Percentiles rank a stretch among this genome's conserved stretches.
Conservation (phyloP, 2,888 invertebrate species). For the Orchesella flavescens region DNA sequence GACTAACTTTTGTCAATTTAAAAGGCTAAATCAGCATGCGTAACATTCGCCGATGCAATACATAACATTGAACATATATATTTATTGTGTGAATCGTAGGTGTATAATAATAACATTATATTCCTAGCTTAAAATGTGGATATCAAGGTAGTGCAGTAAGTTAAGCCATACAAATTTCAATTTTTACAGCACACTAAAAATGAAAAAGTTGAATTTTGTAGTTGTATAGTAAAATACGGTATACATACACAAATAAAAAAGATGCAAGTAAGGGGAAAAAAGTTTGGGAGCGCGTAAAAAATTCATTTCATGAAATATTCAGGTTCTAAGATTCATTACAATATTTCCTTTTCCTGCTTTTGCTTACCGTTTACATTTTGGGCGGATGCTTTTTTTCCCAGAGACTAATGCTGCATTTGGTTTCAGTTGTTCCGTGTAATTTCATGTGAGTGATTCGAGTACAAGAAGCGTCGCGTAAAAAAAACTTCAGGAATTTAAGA, state of each 20-base stretch:
- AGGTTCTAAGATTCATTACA: conserved; percentile 38
- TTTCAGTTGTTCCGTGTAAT: too few species aligned
- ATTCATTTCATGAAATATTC: conserved; percentile 51
- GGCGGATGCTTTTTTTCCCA: neutral
- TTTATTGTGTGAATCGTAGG: too few species aligned
- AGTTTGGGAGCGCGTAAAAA: conserved; percentile 27
- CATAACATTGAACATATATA: too few species aligned
- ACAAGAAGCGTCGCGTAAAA: too few species aligned
- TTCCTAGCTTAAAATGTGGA: neutral
- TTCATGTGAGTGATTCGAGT: too few species aligned
- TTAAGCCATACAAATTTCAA: neutral
- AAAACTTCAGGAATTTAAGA: too few species aligned
- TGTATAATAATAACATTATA: too few species aligned
- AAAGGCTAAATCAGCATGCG: neutral
- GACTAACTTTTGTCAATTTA: neutral
- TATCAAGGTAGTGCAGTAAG: neutral
- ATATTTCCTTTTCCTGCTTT: conserved; percentile 29
- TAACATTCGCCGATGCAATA: too few species aligned
- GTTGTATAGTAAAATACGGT: conserved; percentile 21
- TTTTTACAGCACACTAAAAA: conserved; percentile 25
- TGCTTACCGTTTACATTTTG: conserved; percentile 3
- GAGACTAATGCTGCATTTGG: conserved; percentile 7
- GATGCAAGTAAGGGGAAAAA: neutral
- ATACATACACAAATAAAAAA: conserved; percentile 14
- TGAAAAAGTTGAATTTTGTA: conserved; percentile 24